Evolutionary conservation across 1,140 invertebrate genomes (phyloP), one percentile per base, ranked within the genome.

Genomic region (Euura saliciscinereae): DNA sequence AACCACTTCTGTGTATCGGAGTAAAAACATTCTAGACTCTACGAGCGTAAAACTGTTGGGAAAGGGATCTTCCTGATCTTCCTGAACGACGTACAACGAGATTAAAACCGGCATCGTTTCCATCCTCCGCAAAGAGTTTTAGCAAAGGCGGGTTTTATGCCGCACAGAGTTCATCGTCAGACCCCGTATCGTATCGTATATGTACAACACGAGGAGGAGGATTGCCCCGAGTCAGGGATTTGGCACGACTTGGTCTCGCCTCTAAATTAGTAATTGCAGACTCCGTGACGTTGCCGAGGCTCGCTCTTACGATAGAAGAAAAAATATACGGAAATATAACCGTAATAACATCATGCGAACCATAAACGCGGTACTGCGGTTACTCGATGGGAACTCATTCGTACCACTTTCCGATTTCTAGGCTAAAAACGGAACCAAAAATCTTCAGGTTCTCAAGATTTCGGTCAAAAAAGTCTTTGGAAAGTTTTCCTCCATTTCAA

Each of bases 191-290:
- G 7, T 51, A 7, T 51, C 46, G 46, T 51, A n/a, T 51, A 78
- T 69, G 74, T 78, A 81, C 73, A 77, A 79, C 77, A 79, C 71
- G 80, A 80, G 81, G 83, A 83, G 81, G 82, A 82, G 80, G 80
- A 80, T 81, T 80, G 78, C 77, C 67, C 70, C 72, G 70, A 64
- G 71, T 66, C 78, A 80, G 78, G 81, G 80, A 82, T 85, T 83
- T 82, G 83, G 80, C 83, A 83, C 82, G 82, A 83, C 82, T 84
- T 74, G 80, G 80, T 85, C 84, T 85, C 83, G 82, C 84, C 83
- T 85, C 83, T 83, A 85, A 85, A 84, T 85, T 84, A 85, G 83
- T 85, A 85, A 85, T 85, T 85, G 83, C 80, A 85, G 83, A 81
- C 82, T 85, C 83, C 79, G 78, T 83, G 83, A 83, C 82, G 78